Evolutionary conservation across 2,797 vertebrate genomes (phyloP), one percentile per base, ranked within the genome.

Genomic region (Hypotaenidia okinawae): DNA sequence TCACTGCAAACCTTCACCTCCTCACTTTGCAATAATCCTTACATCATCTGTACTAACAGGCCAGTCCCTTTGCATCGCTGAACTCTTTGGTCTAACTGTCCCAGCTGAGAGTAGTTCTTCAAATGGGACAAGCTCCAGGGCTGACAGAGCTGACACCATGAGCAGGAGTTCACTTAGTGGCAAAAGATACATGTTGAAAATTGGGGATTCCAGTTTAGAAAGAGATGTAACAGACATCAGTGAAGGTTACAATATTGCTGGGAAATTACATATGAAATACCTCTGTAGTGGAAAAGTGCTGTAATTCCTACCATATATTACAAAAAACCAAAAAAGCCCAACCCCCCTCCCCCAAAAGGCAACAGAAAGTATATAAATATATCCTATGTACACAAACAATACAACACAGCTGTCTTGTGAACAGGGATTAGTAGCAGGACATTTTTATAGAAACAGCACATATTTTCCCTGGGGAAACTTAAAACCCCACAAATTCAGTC

Each of bases 381-480:
- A 66, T 89, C 18, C 69, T 75, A 54, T 24, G 83, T 74, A 67
- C 7, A 84, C 33, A 57, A 82, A 66, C 33, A 70, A 45, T 80
- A 59, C 43, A 85, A 61, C 55, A 69, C 76, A 91, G 54, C 74
- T 74, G 77, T 61, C 54, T 86, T 62, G 45, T 84, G 93, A 94
- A 64, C 64, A 47, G 64, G 74, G 83, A 93, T 97, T 94, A 92
- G 52, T 51, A 79, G 49, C 47, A 83, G 51, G 80, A 84, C 37
- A n/a, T 23, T 82, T 35, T 84, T 82, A 68, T 9, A 90, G 72
- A 79, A 87, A 82, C 57, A 67, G 66, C 49, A 85, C 43, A 37
- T 86, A 70, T 82, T 88, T 94, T 94, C 95, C 72, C 91, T 76
- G 43, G 85, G 64, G 91, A 93, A 88, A 84, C 11, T 49, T 90